phyloP scores from a whole-genome alignment of 2,888 invertebrate genomes.

The Scelioninae gen. 1 region DNA sequence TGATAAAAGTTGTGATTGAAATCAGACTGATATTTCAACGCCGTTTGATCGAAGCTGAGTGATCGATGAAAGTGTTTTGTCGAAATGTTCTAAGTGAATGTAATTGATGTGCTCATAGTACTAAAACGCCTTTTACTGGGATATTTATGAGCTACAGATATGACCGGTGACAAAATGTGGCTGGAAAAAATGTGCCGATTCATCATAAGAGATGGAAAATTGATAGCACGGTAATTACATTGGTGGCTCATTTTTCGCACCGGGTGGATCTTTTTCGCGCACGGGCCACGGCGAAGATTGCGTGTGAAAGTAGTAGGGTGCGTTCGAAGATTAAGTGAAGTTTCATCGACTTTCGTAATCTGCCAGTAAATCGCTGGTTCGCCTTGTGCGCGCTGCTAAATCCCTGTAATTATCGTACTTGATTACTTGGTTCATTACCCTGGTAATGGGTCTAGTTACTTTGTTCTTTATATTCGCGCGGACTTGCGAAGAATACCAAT shows the following conservation, averaged over 20 bases:
- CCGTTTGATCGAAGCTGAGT: slow-evolving; percentile 3
- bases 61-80: slow-evolving; percentile 56
- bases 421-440: slow-evolving; percentile 73
- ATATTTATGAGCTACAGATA: slow-evolving; percentile 55
- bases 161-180: slow-evolving; percentile 50
- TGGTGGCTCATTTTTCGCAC: slow-evolving; percentile 41
- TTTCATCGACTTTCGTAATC: slow-evolving; percentile 71
- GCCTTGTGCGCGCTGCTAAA: too few species aligned
- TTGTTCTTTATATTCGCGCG: slow-evolving; percentile 59
- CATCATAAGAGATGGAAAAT: slow-evolving; percentile 52
- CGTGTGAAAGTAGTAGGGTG: slow-evolving; percentile 60
- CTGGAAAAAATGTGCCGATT: slow-evolving; percentile 69
- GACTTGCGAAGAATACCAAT: slow-evolving; percentile 47
- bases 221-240: slow-evolving; percentile 53
- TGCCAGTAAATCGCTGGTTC: slow-evolving; percentile 67
- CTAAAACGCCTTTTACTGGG: slow-evolving; percentile 58
- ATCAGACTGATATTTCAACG: slow-evolving; percentile 9
- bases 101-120: slow-evolving; percentile 45
- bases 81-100: slow-evolving; percentile 51
- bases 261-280: slow-evolving; percentile 25
- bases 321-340: slow-evolving; percentile 67
- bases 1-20: not conserved
- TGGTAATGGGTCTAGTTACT: slow-evolving; percentile 71
- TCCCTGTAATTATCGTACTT: slow-evolving; percentile 72
- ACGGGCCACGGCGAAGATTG: slow-evolving; percentile 39